Evolutionary conservation across 1,140 invertebrate species (phyloP).

Genomic region (Drosophila biarmipes): DNA sequence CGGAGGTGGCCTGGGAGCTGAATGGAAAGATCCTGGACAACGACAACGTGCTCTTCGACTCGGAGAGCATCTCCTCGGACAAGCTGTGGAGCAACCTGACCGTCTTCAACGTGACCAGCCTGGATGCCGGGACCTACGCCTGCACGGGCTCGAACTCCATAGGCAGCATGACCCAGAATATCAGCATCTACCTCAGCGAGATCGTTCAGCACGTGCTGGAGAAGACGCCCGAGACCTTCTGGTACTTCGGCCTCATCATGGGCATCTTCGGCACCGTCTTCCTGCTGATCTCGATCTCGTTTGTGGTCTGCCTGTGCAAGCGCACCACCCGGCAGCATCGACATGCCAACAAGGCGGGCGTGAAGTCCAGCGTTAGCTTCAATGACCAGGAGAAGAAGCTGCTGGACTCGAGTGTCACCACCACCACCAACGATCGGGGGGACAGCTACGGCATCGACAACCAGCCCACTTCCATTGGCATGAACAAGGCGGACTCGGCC

Average conservation of each 20-base stretch:
- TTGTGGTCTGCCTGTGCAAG: conserved; percentile 86
- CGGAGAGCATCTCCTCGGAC: conserved; percentile 76
- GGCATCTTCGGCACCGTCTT: conserved; percentile 84
- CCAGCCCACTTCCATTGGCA: conserved; percentile 77
- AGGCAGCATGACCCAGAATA: conserved; percentile 88
- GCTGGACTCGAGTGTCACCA: conserved; percentile 91
- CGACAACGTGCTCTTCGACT: conserved; percentile 84
- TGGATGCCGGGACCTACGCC: conserved; percentile 92
- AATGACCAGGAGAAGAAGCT: conserved; percentile 94
- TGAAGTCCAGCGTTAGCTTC: conserved; percentile 91
- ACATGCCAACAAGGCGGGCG: conserved; percentile 87
- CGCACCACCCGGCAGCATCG: conserved; percentile 84
- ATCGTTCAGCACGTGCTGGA: conserved; percentile 86
- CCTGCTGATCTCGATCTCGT: conserved; percentile 75
- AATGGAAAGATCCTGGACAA: conserved; percentile 88
- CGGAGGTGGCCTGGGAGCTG: conserved; percentile 92
- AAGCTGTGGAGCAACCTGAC: conserved; percentile 89
- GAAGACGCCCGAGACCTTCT: conserved; percentile 83
- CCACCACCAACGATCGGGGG: conserved; percentile 89
- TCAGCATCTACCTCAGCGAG: conserved; percentile 89
- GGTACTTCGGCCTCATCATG: conserved; percentile 84
- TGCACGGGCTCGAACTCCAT: conserved; percentile 91
- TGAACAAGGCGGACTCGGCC: conserved; percentile 82
- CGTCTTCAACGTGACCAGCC: conserved; percentile 89
- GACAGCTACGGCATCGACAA: conserved; percentile 87